Evolutionary conservation across 2,888 invertebrate genomes (phyloP), one percentile per base, ranked within the genome.

Genomic region (Chironomus riparius): DNA sequence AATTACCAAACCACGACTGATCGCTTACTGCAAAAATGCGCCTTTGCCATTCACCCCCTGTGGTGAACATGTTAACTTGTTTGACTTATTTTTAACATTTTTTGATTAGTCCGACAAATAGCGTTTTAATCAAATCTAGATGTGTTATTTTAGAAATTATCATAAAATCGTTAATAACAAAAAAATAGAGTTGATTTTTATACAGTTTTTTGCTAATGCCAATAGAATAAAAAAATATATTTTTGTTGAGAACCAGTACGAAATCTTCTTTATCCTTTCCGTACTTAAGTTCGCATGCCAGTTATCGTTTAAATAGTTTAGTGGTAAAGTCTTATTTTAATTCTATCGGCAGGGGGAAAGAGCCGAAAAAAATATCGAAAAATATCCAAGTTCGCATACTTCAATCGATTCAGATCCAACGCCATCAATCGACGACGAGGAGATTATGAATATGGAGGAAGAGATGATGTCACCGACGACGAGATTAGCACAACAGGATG

Each of bases 281-380:
- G 56, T 56, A 68, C 22, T 68, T 28, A 61, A 38, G 38, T 68
- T 68, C 22, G 68, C 28, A 68, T 28, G 28, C 21, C 68, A 22
- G 65, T 65, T 65, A 65, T 24, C 68, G 56, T 69, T 68, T 38
- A 38, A 56, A 76, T 76, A 76, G 76, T 76, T 48, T 76, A 76
- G 76, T 76, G 76, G 76, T 76, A 76, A 76, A 62, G 76, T 76
- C 65, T 68, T 76, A 76, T 76, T 76, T 69, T 47, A 22, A 68
- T 76, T 76, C 65, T 84, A 84, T 84, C 83, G 84, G 84, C 83
- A 84, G 84, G 84, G 84, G 84, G 84, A 84, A 84, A 81, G 83
- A 82, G 82, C 83, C 68, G 76, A 77, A 77, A 77, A 75, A 75
- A 76, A 61, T 76, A 69, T 76, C 68, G 76, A 50, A 76, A 76